These are phyloP conservation scores for Aphelocoma coerulescens DNA, from an alignment of 2,113 vertebrate genomes.

Conservation along the genomic window DNA sequence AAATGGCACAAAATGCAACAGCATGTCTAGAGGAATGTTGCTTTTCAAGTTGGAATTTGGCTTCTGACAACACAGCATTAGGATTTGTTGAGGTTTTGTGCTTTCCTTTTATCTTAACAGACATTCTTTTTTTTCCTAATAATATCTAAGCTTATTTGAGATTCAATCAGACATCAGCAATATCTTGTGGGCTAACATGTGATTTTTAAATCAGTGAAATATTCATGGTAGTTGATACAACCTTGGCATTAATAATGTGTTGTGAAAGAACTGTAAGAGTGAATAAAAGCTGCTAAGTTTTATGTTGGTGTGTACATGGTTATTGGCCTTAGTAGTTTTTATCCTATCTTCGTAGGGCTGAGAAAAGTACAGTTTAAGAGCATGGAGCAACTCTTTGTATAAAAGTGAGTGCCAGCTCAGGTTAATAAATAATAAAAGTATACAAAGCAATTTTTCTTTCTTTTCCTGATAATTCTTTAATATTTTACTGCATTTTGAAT, in stretches of 20 bases:
- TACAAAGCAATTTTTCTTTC: not conserved
- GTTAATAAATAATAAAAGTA: not conserved
- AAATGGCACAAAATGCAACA: not conserved
- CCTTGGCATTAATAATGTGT: not conserved
- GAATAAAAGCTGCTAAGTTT: not conserved
- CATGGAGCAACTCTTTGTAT: not conserved
- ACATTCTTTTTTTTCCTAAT: not conserved
- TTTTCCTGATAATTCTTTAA: not conserved
- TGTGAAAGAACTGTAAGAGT: not conserved
- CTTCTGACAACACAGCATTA: not conserved
- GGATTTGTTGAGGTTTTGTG: not conserved
- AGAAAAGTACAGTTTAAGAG: not conserved
- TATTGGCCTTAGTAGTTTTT: not conserved
- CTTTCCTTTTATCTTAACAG: not conserved
- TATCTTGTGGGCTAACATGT: not conserved
- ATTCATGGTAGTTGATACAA: not conserved
- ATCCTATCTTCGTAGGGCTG: not conserved
- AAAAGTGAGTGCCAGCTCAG: not conserved
- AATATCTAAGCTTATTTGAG: not conserved
- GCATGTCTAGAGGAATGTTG: not conserved
- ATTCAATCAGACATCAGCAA: not conserved
- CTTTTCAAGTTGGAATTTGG: not conserved
- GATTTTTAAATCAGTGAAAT: not conserved
- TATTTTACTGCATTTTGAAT: not conserved
- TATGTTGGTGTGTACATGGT: not conserved